Conservation (phyloP, 92 coral and sea anemone species). For the Virgularia gustaviana region DNA sequence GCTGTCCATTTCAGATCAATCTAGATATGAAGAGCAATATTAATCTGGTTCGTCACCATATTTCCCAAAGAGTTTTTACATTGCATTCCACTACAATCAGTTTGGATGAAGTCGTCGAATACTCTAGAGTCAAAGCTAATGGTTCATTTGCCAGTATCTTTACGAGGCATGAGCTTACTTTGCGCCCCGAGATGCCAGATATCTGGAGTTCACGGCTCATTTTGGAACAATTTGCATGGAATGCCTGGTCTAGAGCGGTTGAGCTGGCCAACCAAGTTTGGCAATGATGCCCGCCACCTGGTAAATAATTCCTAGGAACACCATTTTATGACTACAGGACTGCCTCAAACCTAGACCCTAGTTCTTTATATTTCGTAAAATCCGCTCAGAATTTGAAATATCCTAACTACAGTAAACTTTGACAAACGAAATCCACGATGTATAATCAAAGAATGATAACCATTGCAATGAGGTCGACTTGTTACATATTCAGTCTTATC, state of each 20-base stretch:
- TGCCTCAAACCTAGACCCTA: too few relatives aligned
- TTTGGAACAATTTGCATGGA: constrained; percentile 56
- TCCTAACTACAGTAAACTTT: too few relatives aligned
- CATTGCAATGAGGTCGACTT: too few relatives aligned
- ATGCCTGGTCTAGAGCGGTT: constrained; percentile 75
- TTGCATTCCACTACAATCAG: constrained; percentile 36
- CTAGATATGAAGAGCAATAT: constrained; percentile 77
- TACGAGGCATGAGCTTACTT: constrained; percentile 67
- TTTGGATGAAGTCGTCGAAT: constrained; percentile 72
- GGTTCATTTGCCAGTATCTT: constrained; percentile 71
- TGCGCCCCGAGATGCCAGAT: constrained; percentile 60
- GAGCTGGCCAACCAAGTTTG: constrained; percentile 24
- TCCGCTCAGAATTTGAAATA: too few relatives aligned
- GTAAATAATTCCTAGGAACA: neutral
- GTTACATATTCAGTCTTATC: too few relatives aligned
- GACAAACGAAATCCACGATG: too few relatives aligned
- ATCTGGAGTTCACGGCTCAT: constrained; percentile 61
- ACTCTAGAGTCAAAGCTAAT: constrained; percentile 77
- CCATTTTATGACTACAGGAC: neutral
- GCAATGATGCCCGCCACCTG: neutral
- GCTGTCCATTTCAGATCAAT: constrained; percentile 62
- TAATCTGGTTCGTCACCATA: constrained; percentile 71
- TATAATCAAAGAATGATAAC: too few relatives aligned
- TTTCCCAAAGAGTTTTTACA: constrained; percentile 52
- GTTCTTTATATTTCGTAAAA: too few relatives aligned